Evolutionary conservation across 2,797 vertebrate species (phyloP), one percentile per base, ranked within the genome.

Genomic region (Todus mexicanus): DNA sequence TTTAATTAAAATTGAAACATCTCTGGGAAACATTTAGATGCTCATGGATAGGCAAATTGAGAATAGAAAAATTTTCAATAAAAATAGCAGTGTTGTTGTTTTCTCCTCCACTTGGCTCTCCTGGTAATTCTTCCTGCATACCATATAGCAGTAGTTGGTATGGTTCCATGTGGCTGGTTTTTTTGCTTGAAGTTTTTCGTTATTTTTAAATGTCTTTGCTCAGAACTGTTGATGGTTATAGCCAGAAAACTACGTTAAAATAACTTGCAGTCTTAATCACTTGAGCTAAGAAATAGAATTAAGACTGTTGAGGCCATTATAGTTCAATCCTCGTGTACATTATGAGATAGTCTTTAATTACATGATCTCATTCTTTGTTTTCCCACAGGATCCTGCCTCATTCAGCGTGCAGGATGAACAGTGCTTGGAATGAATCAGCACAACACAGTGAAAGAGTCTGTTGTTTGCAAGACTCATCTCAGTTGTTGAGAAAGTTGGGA

Each of bases 311-410:
- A 82, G 84, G 69, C 90, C 78, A 53, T 80, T 92, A 35, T 70
- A 87, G 82, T 92, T 94, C 75, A 94, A 29, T 59, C 54, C 47
- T n/a, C 21, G 2, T 70, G 87, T 93, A 87, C 50, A 7, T 94
- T 94, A 92, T 78, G 79, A 93, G 83, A 94, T 88, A 91, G 89
- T 86, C 78, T 93, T 93, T 94, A 94, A 94, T 95, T 95, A 78
- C 65, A 72, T 93, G 86, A 94, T 87, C 93, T 94, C 92, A 96
- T 89, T 79, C 86, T 94, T 92, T 93, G 85, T 93, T 95, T 94
- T 94, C 95, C 75, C 89, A 56, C 33, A 72, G 82, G 93, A 90
- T 74, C 33, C 59, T 92, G 59, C 59, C 69, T 94, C 87, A 94
- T 91, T 90, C 79, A 92, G 69, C 31, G 72, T 43, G 37, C 86